Base-by-base conservation (phyloP, 2,797 vertebrate genomes). In the Rhinatrema bivittatum region DNA sequence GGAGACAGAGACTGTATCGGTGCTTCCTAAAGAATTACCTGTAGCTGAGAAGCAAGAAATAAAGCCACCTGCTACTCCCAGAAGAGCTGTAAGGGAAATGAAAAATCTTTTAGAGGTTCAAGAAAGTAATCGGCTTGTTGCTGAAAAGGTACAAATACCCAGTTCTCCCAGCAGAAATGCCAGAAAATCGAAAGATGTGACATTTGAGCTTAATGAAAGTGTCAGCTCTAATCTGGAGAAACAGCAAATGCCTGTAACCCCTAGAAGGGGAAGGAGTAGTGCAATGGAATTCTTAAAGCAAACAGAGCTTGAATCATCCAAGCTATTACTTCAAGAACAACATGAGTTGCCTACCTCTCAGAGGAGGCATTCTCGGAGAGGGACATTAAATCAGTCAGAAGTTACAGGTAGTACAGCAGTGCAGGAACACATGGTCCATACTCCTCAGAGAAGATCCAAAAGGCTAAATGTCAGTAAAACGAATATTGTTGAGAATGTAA, bases 161-260 rank as follows among this genome's bases (percentile, higher is more conserved):
- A 47, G 59, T 43, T 77, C 78, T 46, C 82, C 82, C 25, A 73
- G 77, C 10, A 81, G 82, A 65, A 86, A 74, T 25, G 36, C 64
- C 31, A 87, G 76, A 48, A 90, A 68, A 46, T 11, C 45, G 13
- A 46, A 39, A 49, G 20, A 42, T 31, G 16, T 50, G 36, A 18
- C 35, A 42, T 44, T 53, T 25, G 51, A 66, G n/a, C 27, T 51
- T 23, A 18, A 53, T 45, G 53, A 60, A 52, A 60, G 39, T 16
- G 28, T 0, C 25, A 31, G 29, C 8, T 20, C 6, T 14, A 50
- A 62, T 21, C 49, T 32, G 3, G 62, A 55, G 12, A 59, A 67
- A n/a, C 24, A 23, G 13, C 20, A 22, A 6, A 30, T 51, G 2
- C 20, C 56, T 11, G 32, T 46, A 12, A 39, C 29, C 12, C 26